phyloP scores from a whole-genome alignment of 2,888 invertebrate species.

The Teleiodes luculella region DNA sequence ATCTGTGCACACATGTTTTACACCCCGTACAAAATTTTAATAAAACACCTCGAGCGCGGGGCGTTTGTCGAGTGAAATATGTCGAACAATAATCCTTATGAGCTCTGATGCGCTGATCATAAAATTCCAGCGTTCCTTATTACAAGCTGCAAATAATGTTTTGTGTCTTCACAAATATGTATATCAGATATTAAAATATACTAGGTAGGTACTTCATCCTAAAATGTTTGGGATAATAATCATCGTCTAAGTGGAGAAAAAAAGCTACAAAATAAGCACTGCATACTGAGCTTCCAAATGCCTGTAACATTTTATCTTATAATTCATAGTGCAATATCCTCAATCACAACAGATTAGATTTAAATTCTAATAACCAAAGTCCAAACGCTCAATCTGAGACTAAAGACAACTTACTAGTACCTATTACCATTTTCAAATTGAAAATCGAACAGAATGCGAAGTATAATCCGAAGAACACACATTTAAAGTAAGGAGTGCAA shows the following conservation, averaged over 20 bases:
- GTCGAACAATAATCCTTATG: slow-evolving; percentile 42
- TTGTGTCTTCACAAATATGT: background rate
- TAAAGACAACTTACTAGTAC: background rate
- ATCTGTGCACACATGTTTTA: slow-evolving; percentile 35
- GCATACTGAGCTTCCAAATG: no score
- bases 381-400: no score
- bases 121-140: slow-evolving; percentile 25
- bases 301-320: no score
- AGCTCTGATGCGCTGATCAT: slow-evolving; percentile 31
- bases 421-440: background rate
- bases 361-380: no score
- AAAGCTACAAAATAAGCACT: no score
- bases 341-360: no score
- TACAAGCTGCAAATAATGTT: slow-evolving; percentile 18
- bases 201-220: no score
- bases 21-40: slow-evolving; percentile 48
- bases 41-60: slow-evolving; percentile 44
- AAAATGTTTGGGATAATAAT: no score
- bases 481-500: slow-evolving; percentile 43
- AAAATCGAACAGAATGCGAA: slow-evolving; percentile 17
- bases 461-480: slow-evolving; percentile 10
- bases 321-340: no score
- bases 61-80: slow-evolving; percentile 45
- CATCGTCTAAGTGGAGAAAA: no score
- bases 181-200: no score